Evolutionary conservation across 2,113 vertebrate genomes (phyloP).

Genomic region (Urocolius indicus): DNA sequence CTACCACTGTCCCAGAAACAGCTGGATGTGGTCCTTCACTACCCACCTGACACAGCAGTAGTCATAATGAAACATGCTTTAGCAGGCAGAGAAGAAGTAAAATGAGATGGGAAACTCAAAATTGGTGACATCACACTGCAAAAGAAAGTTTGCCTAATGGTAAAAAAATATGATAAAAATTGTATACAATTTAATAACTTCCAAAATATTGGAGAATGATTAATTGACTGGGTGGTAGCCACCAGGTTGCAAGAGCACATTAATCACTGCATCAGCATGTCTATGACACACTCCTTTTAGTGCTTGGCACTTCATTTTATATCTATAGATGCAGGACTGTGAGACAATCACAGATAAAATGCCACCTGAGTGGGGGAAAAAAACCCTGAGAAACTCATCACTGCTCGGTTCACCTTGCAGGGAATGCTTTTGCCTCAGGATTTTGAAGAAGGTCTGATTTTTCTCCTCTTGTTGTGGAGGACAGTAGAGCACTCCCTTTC

Average conservation of each 20-base stretch:
- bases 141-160: not conserved
- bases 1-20: not conserved
- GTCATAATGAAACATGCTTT: not conserved
- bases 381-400: not conserved
- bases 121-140: slow-evolving; percentile 13
- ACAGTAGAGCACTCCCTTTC: not conserved
- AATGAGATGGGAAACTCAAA: not conserved
- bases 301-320: slow-evolving; percentile 46
- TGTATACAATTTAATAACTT: slow-evolving; percentile 18
- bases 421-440: slow-evolving; percentile 20
- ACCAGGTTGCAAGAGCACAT: slow-evolving; percentile 44
- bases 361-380: not conserved
- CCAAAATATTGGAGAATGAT: slow-evolving; percentile 59
- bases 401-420: not conserved
- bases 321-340: slow-evolving; percentile 38
- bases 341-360: slow-evolving; percentile 69
- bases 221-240: slow-evolving; percentile 41
- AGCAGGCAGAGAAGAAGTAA: not conserved
- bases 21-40: not conserved
- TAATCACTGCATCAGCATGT: slow-evolving; percentile 62
- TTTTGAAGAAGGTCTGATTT: slow-evolving; percentile 11
- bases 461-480: not conserved
- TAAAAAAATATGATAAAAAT: not conserved
- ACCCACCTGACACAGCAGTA: not conserved
- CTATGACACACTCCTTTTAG: slow-evolving; percentile 47